A percentile compares a stretch with the other conserved stretches of the same genome.
Conservation (phyloP, 1,140 invertebrate species). For the Drosophila asahinai region DNA sequence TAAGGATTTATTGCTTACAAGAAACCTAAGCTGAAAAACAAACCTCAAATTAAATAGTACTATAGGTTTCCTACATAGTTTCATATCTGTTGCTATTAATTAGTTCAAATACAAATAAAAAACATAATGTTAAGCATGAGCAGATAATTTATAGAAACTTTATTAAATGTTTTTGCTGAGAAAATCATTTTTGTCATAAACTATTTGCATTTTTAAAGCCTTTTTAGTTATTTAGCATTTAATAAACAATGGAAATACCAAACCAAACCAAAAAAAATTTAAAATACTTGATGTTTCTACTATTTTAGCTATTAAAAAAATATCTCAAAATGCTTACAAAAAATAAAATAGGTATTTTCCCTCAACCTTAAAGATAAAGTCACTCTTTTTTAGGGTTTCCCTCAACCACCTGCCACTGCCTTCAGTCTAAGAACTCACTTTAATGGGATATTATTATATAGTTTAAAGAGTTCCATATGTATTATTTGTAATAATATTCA, state of each 20-base stretch:
- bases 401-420: slow-evolving; percentile 1
- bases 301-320: not conserved
- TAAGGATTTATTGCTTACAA: not conserved
- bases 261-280: too few species aligned
- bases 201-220: too few species aligned
- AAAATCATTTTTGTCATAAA: too few species aligned
- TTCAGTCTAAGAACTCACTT: not conserved
- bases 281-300: not conserved
- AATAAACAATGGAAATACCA: not conserved
- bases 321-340: too few species aligned
- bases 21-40: too few species aligned
- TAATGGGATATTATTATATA: not conserved
- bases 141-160: too few species aligned
- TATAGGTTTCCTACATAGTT: not conserved
- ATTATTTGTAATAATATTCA: not conserved
- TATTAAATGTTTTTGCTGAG: too few species aligned
- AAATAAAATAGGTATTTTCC: not conserved
- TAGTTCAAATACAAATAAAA: too few species aligned
- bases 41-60: too few species aligned
- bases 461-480: not conserved
- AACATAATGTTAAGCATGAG: too few species aligned
- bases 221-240: not conserved
- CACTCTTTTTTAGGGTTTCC: not conserved
- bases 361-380: not conserved
- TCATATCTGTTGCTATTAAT: not conserved